Percentiles rank a stretch among this genome's conserved stretches.
These are phyloP conservation scores for Schizotus pectinicornis DNA, from an alignment of 2,888 invertebrate species.

Conservation along the genomic window DNA sequence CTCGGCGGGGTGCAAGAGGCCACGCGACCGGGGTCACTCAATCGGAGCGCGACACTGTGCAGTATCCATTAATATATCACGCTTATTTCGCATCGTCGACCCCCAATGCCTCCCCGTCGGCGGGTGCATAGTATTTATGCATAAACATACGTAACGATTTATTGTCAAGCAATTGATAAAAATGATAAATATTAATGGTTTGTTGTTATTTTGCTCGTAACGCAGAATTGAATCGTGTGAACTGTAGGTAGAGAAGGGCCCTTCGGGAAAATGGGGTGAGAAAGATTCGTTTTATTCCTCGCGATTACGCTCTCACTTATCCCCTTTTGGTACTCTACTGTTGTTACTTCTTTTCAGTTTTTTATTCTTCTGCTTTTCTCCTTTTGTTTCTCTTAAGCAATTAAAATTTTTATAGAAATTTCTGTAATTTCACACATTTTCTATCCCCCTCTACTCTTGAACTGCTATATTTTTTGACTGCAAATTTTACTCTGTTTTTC, in stretches of 20 bases:
- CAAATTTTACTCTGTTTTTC: too few relatives aligned
- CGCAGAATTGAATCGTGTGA: slow-evolving; percentile 6
- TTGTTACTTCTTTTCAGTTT: too few relatives aligned
- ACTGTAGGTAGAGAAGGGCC: neutral
- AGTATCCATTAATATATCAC: slow-evolving; percentile 38
- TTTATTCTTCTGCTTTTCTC: too few relatives aligned
- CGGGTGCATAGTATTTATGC: slow-evolving; percentile 22
- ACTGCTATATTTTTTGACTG: too few relatives aligned
- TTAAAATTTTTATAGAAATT: too few relatives aligned
- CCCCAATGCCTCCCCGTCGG: slow-evolving; percentile 11
- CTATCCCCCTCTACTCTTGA: too few relatives aligned
- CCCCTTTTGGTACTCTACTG: too few relatives aligned
- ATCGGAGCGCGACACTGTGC: slow-evolving; percentile 25
- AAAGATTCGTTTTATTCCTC: slow-evolving; percentile 35
- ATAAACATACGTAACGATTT: slow-evolving; percentile 32
- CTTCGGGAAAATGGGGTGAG: slow-evolving; percentile 3
- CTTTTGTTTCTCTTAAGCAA: too few relatives aligned
- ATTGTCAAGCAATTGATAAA: slow-evolving; percentile 36
- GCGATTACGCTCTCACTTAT: slow-evolving; percentile 2
- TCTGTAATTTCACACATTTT: too few relatives aligned
- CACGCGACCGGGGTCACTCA: slow-evolving; percentile 33
- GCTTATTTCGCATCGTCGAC: slow-evolving; percentile 34
- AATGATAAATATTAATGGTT: slow-evolving; percentile 41
- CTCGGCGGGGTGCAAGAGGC: slow-evolving; percentile 29
- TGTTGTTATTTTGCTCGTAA: slow-evolving; percentile 35